Conservation (phyloP, 30 jellyfish, hydroid and myxozoan genomes). For the Chrysaora quinquecirrha region DNA sequence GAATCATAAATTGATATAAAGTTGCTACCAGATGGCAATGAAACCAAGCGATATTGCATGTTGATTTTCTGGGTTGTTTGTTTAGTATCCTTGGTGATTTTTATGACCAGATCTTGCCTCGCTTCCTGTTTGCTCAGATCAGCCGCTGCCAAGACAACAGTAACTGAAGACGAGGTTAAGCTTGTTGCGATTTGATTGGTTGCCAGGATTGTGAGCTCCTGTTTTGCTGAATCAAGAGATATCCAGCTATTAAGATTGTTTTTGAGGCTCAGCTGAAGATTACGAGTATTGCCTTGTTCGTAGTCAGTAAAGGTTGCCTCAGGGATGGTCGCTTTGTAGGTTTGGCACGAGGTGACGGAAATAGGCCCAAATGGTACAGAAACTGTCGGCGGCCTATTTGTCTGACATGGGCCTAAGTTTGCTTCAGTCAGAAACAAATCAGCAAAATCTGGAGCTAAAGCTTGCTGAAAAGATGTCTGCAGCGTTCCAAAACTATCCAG, state of each 20-base stretch:
- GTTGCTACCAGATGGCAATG: background rate
- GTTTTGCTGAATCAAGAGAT: constrained; percentile 42
- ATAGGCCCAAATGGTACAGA: constrained; percentile 59
- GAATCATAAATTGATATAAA: constrained; percentile 36
- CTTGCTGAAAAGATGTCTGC: constrained; percentile 32
- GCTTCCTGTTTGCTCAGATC: constrained; percentile 58
- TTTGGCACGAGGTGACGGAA: constrained; percentile 59
- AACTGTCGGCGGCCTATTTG: constrained; percentile 69
- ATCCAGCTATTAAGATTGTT: constrained; percentile 55
- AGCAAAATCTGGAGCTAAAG: constrained; percentile 66
- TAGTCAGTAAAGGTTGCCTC: constrained; percentile 71
- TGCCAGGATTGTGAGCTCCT: constrained; percentile 51
- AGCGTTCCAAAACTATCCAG: constrained; percentile 17
- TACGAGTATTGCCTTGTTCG: constrained; percentile 87
- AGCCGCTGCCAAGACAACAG: constrained; percentile 59
- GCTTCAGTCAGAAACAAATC: constrained; percentile 42
- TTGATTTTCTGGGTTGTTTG: constrained; percentile 32
- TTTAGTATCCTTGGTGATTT: background rate
- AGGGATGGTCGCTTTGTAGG: constrained; percentile 62
- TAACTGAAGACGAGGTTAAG: constrained; percentile 8
- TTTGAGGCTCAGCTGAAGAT: constrained; percentile 37
- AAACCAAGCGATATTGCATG: constrained; percentile 63
- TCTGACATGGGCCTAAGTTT: constrained; percentile 76
- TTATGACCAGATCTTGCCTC: constrained; percentile 32
- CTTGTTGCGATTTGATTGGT: constrained; percentile 57